Evolutionary conservation across 1,140 invertebrate species (phyloP).

Genomic region (Eciton burchellii): DNA sequence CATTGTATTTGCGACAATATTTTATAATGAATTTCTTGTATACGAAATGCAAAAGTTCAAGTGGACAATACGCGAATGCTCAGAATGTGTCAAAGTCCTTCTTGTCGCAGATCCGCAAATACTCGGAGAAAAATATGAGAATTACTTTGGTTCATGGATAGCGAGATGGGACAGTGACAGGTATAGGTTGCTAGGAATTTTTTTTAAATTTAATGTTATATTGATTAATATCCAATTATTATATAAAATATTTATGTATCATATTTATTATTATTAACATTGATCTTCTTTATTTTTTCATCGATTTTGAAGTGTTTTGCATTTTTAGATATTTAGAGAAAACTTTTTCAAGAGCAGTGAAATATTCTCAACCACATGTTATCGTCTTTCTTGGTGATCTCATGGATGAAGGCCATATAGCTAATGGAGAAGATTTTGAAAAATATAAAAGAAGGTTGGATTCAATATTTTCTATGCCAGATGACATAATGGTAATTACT

Average conservation of each 20-base stretch:
- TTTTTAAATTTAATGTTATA: background rate
- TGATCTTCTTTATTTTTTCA: too few relatives aligned
- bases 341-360: slow-evolving; percentile 91
- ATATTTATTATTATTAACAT: slow-evolving; percentile 30
- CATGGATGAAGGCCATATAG: slow-evolving; percentile 95
- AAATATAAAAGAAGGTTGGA: slow-evolving; percentile 90
- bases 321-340: slow-evolving; percentile 91
- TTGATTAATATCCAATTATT: background rate
- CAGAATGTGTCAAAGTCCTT: slow-evolving; percentile 89
- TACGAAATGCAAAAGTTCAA: slow-evolving; percentile 86
- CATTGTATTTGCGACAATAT: slow-evolving; percentile 75
- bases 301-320: slow-evolving; percentile 57
- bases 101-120: slow-evolving; percentile 97
- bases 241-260: background rate
- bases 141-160: slow-evolving; percentile 85
- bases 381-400: slow-evolving; percentile 96
- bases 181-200: slow-evolving; percentile 83
- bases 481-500: slow-evolving; percentile 85
- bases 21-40: slow-evolving; percentile 87
- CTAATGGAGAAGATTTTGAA: slow-evolving; percentile 89
- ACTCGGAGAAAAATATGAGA: slow-evolving; percentile 91
- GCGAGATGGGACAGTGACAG: slow-evolving; percentile 94
- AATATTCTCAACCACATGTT: slow-evolving; percentile 93
- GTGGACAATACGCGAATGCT: slow-evolving; percentile 87
- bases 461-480: slow-evolving; percentile 89